Base-by-base conservation (phyloP, 2,797 vertebrate genomes). In the Chelidonichthys spinosus region DNA sequence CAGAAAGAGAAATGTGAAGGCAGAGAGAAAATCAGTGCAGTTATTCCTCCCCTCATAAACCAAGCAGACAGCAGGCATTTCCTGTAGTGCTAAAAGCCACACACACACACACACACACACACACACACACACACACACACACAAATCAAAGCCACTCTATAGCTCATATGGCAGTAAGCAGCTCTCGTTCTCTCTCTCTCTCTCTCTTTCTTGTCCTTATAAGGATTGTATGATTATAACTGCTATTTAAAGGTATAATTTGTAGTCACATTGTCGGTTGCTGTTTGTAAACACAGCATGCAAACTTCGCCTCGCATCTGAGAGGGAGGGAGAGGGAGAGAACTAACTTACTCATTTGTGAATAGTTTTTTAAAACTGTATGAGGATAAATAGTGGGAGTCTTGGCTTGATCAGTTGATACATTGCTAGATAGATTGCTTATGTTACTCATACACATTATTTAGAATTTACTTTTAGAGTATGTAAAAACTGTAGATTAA, bases 31-130 rank as follows among this genome's bases (percentile, higher is more conserved):
- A 60, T 79, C 17, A 81, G 69, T 8, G 36, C 72, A 78, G 72
- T 84, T 81, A 87, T 77, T 89, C 69, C 63, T 62, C 35, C 82
- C 15, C 78, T 56, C 84, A 82, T 91, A 93, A 91, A 91, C 56
- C 37, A 32, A 72, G 79, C 74, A 89, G 93, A 87, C 75, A 79
- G 80, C 86, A 91, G 85, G 90, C 90, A 90, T 93, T 94, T 93
- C 92, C 94, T 92, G 87, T 87, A 78, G 83, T 17, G 59, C 85
- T 79, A n/a, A 85, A 84, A 90, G 66, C 33, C 61, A 44, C 83
- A 75, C 73, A 62, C 76, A 64, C 76, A 35, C 53, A 62, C 67
- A 79, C 77, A 36, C 77, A 71, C 73, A 67, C 50, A 71, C 68
- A 63, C 69, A 66, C 70, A 49, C 69, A 63, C 63, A 59, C 46